Evolutionary conservation across 2,113 vertebrate species (phyloP).

Genomic region (Boleophthalmus pectinirostris): DNA sequence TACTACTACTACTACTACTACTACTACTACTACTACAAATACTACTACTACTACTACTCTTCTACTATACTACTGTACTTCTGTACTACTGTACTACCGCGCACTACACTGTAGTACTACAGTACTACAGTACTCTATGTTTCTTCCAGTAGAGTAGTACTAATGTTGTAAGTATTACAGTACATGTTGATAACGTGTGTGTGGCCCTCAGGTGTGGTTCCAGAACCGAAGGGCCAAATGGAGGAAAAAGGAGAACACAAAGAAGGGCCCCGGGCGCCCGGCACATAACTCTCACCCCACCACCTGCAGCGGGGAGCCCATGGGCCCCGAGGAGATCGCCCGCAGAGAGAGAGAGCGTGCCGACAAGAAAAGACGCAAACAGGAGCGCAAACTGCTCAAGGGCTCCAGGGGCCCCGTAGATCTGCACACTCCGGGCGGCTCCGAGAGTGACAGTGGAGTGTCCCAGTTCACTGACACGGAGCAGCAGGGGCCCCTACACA

Average conservation of each 20-base stretch:
- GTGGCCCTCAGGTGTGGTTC: slow-evolving; percentile 90
- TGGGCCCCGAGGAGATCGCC: slow-evolving; percentile 97
- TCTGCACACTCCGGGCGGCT: slow-evolving; percentile 89
- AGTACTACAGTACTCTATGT: too few species aligned
- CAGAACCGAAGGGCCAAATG: slow-evolving; percentile 98
- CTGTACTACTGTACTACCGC: too few species aligned
- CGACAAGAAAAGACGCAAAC: slow-evolving; percentile 96
- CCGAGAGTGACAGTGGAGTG: slow-evolving; percentile 92
- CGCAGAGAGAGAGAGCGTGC: slow-evolving; percentile 91
- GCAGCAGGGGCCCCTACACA: slow-evolving; percentile 61
- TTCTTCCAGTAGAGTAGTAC: too few species aligned
- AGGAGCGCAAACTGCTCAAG: slow-evolving; percentile 91
- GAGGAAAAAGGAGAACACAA: slow-evolving; percentile 99
- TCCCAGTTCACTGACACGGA: slow-evolving; percentile 83
- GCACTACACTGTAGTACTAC: too few species aligned
- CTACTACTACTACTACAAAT: too few species aligned
- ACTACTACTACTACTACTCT: too few species aligned
- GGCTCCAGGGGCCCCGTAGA: slow-evolving; percentile 78
- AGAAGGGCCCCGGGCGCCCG: slow-evolving; percentile 94
- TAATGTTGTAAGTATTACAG: not conserved
- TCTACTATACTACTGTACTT: too few species aligned
- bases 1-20: too few species aligned
- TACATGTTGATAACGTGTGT: not conserved
- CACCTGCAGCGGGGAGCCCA: slow-evolving; percentile 97
- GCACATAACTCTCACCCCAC: slow-evolving; percentile 98